phyloP scores from a whole-genome alignment of 2,797 vertebrate genomes.

The Chrysocyon brachyurus region DNA sequence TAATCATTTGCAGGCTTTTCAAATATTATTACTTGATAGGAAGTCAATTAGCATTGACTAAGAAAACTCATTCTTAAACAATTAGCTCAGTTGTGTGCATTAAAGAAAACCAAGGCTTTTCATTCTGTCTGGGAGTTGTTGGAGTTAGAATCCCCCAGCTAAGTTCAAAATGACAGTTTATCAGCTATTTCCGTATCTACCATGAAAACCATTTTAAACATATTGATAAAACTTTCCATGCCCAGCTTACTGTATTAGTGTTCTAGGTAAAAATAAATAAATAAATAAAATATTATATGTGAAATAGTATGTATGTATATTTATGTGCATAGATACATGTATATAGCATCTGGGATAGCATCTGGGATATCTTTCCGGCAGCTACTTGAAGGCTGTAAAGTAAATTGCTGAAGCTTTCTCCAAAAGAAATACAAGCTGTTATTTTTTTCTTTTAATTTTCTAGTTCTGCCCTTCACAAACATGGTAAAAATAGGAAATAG shows the following conservation, averaged over 20 bases:
- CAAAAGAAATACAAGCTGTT: not conserved
- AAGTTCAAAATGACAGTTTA: not conserved
- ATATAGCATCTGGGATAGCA: too few relatives aligned
- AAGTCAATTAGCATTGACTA: slow-evolving; percentile 70
- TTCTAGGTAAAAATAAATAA: not conserved
- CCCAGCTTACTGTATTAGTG: not conserved
- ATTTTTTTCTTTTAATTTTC: not conserved
- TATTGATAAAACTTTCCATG: not conserved
- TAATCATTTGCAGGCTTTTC: slow-evolving; percentile 72
- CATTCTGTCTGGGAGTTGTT: slow-evolving; percentile 68
- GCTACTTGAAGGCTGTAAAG: not conserved
- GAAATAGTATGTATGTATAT: not conserved
- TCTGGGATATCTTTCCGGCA: not conserved
- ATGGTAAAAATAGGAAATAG: slow-evolving; percentile 17
- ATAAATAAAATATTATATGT: not conserved
- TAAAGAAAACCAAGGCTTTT: slow-evolving; percentile 44
- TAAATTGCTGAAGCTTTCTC: not conserved
- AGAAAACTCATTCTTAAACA: slow-evolving; percentile 72
- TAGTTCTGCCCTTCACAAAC: not conserved
- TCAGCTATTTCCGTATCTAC: not conserved
- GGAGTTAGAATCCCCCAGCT: not conserved
- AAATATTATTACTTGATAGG: slow-evolving; percentile 73
- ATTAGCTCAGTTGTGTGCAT: not conserved
- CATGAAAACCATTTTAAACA: not conserved
- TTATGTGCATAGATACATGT: not conserved